Evolutionary conservation across 2,888 invertebrate species (phyloP), one percentile per base, ranked within the genome.

Genomic region (Rhagium mordax): DNA sequence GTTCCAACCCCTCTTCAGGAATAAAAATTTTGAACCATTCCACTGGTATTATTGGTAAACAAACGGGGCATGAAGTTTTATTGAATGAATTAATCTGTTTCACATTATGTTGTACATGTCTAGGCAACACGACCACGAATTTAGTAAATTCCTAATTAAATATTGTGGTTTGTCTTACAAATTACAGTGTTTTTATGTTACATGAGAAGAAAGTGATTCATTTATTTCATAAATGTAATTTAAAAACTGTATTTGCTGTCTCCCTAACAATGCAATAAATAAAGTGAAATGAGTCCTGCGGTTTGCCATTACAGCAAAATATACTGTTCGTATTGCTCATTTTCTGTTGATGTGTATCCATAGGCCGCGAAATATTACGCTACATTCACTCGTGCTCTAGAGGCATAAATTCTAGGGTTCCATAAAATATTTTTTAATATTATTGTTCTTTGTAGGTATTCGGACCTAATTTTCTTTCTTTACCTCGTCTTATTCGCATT

Each of bases 211-310:
- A 41, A 41, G 41, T 41, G 41, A 41, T 41, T 33, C 33, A 33
- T 33, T 41, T 41, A 41, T 41, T 41, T 41, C 10, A 41, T 13
- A 41, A 41, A 41, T 2, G 41, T 41, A 41, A 41, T 41, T 41
- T n/a, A 41, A 41, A 51, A 51, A 51, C 20, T 51, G 3, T 51
- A 51, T 51, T 51, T 51, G 51, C 18, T 51, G 10, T 51, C 18
- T 18, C 16, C 20, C 51, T 51, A 20, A 51, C 51, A 51, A 51
- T 51, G 51, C 51, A 51, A 51, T 13, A 51, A 51, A 51, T 51
- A 51, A 3, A 20, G 20, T 20, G 51, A 61, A 61, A 61, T 47
- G 61, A 6, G n/a, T 47, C 29, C 61, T 47, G 61, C 61, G 61
- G 61, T 47, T 21, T 21, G 21, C 15, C 18, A 47, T 61, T 61